A percentile compares a stretch with the other conserved stretches of the same genome.
Evolutionary conservation across 2,797 vertebrate genomes (phyloP).

Genomic region (Gymnothorax reevesii): DNA sequence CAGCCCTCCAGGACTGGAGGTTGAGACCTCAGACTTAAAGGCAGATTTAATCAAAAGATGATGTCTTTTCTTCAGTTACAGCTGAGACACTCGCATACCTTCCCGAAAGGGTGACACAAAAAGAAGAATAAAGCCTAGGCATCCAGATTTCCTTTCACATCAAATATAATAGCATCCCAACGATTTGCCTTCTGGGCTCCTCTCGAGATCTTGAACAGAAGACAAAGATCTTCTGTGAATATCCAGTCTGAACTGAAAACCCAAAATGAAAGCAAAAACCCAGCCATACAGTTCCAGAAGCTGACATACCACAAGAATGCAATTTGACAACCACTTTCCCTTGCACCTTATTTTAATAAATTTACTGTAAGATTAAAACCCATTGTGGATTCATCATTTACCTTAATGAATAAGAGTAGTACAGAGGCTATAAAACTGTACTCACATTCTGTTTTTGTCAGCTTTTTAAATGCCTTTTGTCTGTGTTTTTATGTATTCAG

Average conservation of each 20-base stretch:
- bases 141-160: background rate
- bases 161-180: background rate
- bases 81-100: background rate
- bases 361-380: background rate
- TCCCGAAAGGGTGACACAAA: background rate
- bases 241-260: background rate
- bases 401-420: background rate
- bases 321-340: background rate
- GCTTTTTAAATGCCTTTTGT: background rate
- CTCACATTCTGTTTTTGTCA: background rate
- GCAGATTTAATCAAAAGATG: constrained; percentile 32
- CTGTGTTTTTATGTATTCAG: background rate
- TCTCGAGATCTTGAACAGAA: background rate
- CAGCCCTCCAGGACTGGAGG: too few species aligned
- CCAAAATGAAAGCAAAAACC: background rate
- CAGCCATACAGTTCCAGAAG: background rate
- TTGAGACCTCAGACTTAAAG: background rate
- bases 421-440: background rate
- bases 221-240: background rate
- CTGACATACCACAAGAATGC: background rate
- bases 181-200: background rate
- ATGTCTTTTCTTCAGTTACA: constrained; percentile 19
- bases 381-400: background rate
- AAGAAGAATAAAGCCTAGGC: background rate
- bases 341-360: background rate